A percentile compares a stretch with the other conserved stretches of the same genome.
phyloP scores from a whole-genome alignment of 2,888 invertebrate genomes.

The Lasioglossum zephyrum region DNA sequence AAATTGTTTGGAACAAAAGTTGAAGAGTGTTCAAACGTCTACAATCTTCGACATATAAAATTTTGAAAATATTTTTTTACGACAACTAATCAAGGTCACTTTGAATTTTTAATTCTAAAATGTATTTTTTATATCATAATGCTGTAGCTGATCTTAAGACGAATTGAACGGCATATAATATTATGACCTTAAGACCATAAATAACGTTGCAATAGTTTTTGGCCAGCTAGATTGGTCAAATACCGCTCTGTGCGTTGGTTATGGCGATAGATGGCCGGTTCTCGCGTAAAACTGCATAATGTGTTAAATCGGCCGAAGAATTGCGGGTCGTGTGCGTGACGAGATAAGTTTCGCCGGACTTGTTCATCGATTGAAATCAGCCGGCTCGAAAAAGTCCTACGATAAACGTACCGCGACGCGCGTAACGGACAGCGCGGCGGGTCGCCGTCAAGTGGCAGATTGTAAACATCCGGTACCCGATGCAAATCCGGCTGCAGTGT shows the following conservation, averaged over 20 bases:
- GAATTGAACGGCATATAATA: too few relatives aligned
- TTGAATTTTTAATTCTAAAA: too few relatives aligned
- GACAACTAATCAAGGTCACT: too few relatives aligned
- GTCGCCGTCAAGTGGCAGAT: constrained; percentile 79
- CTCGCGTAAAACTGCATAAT: background rate
- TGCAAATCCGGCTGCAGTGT: constrained; percentile 72
- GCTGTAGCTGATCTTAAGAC: too few relatives aligned
- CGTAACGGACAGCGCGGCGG: constrained; percentile 66
- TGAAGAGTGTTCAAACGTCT: too few relatives aligned
- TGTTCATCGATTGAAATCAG: constrained; percentile 20
- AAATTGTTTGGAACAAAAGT: too few relatives aligned
- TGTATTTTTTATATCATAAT: too few relatives aligned
- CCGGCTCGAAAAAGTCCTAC: constrained; percentile 38
- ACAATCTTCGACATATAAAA: too few relatives aligned
- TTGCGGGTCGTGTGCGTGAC: background rate
- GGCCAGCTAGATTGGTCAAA: too few relatives aligned
- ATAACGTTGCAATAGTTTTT: too few relatives aligned
- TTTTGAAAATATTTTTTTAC: too few relatives aligned
- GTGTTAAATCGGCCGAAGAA: background rate
- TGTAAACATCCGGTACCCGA: constrained; percentile 81
- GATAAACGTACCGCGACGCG: constrained; percentile 52
- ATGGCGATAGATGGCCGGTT: background rate
- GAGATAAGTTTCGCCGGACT: background rate
- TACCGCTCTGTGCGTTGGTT: background rate
- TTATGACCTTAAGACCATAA: too few relatives aligned